Percentiles rank a stretch among this genome's conserved stretches.
Conservation (phyloP, 2,888 invertebrate species). For the Ctenicera cuprea region DNA sequence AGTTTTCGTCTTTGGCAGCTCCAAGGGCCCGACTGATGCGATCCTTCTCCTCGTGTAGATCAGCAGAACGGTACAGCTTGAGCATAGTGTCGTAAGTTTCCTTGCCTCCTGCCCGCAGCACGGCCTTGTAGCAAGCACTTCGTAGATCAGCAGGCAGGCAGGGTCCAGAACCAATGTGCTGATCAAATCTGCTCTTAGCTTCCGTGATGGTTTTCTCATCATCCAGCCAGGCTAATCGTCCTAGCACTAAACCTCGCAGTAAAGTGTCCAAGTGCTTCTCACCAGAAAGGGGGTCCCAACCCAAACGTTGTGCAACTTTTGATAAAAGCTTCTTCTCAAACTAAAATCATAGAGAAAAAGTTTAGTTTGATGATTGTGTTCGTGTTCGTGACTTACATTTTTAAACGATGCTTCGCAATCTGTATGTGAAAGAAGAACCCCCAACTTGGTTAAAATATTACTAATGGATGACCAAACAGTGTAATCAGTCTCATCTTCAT, state of each 20-base stretch:
- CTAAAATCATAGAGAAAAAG: slow-evolving; percentile 58
- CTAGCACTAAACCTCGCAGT: slow-evolving; percentile 88
- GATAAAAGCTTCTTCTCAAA: slow-evolving; percentile 85
- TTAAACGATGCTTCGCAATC: slow-evolving; percentile 84
- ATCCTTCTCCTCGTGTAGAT: slow-evolving; percentile 95
- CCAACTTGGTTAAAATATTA: slow-evolving; percentile 84
- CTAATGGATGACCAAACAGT: slow-evolving; percentile 94
- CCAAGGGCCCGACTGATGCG: slow-evolving; percentile 91
- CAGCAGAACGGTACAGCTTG: slow-evolving; percentile 86
- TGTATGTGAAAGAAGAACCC: slow-evolving; percentile 86
- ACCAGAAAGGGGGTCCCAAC: slow-evolving; percentile 88
- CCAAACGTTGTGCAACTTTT: slow-evolving; percentile 83
- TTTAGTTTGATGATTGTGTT: background rate
- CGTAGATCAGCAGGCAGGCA: slow-evolving; percentile 90
- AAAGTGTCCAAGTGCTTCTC: slow-evolving; percentile 93
- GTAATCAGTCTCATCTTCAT: slow-evolving; percentile 89
- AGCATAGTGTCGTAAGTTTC: slow-evolving; percentile 86
- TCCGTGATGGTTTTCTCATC: slow-evolving; percentile 86
- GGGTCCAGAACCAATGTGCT: slow-evolving; percentile 78
- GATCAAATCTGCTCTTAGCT: slow-evolving; percentile 82
- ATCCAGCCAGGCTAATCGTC: slow-evolving; percentile 87
- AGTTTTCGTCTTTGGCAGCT: slow-evolving; percentile 81
- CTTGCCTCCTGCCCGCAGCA: slow-evolving; percentile 81
- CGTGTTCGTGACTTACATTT: slow-evolving; percentile 63
- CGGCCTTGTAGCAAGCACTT: slow-evolving; percentile 90